Conservation (phyloP, 2,888 invertebrate genomes). For the Diarsia mendica region DNA sequence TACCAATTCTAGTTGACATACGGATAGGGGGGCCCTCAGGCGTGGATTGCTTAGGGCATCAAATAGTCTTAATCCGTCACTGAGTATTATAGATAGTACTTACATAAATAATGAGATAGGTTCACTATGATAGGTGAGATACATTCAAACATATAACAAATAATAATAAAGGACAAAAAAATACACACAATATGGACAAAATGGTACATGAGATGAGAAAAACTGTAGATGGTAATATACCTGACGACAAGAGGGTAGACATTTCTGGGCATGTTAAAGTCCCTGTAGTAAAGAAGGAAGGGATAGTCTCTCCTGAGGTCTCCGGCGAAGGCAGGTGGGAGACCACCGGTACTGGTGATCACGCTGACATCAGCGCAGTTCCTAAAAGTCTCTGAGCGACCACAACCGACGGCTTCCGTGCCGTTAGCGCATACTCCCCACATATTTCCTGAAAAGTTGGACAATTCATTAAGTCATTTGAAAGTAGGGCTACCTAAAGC, state of each 20-base stretch:
- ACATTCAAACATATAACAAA: slow-evolving; percentile 38
- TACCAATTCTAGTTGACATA: no score
- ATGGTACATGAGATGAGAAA: slow-evolving; percentile 40
- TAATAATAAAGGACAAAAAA: slow-evolving; percentile 36
- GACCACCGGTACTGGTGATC: slow-evolving; percentile 94
- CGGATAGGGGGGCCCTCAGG: no score
- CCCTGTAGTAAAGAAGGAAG: slow-evolving; percentile 94
- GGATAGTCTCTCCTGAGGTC: slow-evolving; percentile 92
- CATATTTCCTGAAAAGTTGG: slow-evolving; percentile 92
- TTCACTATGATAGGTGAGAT: no score
- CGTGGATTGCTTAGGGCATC: no score
- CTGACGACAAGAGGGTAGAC: slow-evolving; percentile 94
- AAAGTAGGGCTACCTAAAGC: not conserved
- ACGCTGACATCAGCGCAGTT: slow-evolving; percentile 97
- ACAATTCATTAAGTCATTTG: not conserved
- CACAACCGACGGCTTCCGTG: slow-evolving; percentile 96
- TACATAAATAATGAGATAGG: slow-evolving; percentile 57
- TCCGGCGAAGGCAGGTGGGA: slow-evolving; percentile 93
- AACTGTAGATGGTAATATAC: slow-evolving; percentile 76
- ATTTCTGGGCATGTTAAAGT: slow-evolving; percentile 92
- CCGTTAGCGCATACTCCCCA: slow-evolving; percentile 97
- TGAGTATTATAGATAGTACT: slow-evolving; percentile 50
- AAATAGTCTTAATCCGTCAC: no score
- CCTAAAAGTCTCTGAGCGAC: slow-evolving; percentile 96
- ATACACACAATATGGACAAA: slow-evolving; percentile 53